Evolutionary conservation across 2,113 vertebrate species (phyloP).

Genomic region (Podarcis muralis): DNA sequence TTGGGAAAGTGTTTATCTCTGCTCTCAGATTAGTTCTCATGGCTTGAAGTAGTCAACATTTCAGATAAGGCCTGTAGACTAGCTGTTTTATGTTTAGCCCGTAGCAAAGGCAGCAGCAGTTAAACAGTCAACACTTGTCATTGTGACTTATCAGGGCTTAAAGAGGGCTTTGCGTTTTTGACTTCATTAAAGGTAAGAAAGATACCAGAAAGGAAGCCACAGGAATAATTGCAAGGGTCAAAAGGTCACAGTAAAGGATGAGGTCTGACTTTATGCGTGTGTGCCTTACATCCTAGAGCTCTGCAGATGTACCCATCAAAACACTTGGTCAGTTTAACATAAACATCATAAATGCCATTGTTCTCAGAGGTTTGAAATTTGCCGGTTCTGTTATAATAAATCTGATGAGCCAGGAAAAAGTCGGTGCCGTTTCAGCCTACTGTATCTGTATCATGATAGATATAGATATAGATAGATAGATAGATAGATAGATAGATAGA

Average conservation of each 20-base stretch:
- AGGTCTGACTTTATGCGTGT: background rate
- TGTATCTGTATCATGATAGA: background rate
- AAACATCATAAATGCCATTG: background rate
- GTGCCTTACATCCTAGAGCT: background rate
- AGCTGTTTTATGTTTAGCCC: slow-evolving; percentile 29
- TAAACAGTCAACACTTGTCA: slow-evolving; percentile 27
- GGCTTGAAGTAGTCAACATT: slow-evolving; percentile 1
- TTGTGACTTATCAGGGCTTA: slow-evolving; percentile 32
- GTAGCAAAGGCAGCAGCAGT: slow-evolving; percentile 14
- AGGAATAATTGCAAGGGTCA: slow-evolving; percentile 4
- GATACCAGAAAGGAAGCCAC: slow-evolving; percentile 4
- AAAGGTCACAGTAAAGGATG: slow-evolving; percentile 16
- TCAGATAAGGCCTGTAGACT: background rate
- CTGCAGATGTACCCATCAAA: background rate
- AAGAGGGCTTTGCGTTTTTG: slow-evolving; percentile 16
- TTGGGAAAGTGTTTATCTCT: background rate
- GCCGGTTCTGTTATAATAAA: background rate
- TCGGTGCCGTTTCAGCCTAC: background rate
- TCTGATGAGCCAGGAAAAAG: background rate
- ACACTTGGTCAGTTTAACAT: background rate
- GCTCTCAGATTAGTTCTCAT: slow-evolving; percentile 15
- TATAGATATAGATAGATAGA: no score
- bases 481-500: no score
- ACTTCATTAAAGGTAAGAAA: slow-evolving; percentile 35
- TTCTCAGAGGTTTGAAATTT: background rate